Evolutionary conservation across 2,113 vertebrate species (phyloP).

Genomic region (Castor canadensis): DNA sequence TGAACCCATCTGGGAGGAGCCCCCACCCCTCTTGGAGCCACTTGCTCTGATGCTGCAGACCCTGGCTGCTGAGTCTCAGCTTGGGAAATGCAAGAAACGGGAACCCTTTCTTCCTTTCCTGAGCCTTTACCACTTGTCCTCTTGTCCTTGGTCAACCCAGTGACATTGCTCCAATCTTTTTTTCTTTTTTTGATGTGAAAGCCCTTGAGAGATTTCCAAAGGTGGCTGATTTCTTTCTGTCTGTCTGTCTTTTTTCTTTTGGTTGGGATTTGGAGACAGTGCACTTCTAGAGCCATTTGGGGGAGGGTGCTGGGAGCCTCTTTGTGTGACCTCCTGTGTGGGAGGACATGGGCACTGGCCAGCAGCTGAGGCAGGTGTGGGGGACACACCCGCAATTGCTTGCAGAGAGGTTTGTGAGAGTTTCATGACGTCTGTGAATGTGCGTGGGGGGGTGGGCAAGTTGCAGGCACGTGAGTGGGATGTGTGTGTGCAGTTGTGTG

Average conservation of each 20-base stretch:
- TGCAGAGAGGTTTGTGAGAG: accelerated
- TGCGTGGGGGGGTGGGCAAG: not conserved
- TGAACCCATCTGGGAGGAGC: not conserved
- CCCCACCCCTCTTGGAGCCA: not conserved
- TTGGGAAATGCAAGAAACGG: not conserved
- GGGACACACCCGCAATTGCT: not conserved
- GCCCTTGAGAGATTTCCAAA: not conserved
- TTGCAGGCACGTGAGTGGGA: accelerated
- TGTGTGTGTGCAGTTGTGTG: not conserved
- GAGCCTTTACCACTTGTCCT: not conserved
- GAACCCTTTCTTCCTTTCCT: no score
- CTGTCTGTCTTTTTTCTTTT: not conserved
- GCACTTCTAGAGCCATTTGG: not conserved
- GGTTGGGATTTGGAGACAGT: not conserved
- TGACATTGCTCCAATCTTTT: not conserved
- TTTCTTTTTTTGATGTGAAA: not conserved
- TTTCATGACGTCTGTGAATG: not conserved
- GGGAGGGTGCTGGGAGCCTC: not conserved
- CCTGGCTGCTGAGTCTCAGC: not conserved
- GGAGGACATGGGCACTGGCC: accelerated
- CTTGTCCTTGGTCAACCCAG: not conserved
- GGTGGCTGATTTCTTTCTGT: not conserved
- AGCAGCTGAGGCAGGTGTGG: not conserved
- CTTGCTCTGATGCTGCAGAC: accelerated
- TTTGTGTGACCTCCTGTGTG: accelerated